phyloP scores from a whole-genome alignment of 2,797 vertebrate genomes.

The Myotis pilosus region DNA sequence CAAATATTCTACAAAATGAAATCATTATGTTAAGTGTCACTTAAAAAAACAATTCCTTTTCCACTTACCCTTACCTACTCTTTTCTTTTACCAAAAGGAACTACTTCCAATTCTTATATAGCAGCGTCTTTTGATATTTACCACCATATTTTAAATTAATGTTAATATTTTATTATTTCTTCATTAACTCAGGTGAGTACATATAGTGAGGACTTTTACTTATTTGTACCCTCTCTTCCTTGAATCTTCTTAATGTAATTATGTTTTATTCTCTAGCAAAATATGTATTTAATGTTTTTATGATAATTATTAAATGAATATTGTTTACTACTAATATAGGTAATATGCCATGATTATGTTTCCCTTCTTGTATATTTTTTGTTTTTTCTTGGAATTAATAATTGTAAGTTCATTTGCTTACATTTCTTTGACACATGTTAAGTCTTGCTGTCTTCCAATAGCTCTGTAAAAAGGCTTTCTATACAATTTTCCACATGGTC shows the following conservation, averaged over 20 bases:
- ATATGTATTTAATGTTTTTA: background rate
- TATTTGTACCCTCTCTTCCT: background rate
- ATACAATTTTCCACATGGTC: constrained; percentile 32
- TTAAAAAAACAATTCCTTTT: background rate
- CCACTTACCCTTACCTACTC: background rate
- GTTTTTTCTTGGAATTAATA: background rate
- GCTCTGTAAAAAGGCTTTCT: constrained; percentile 34
- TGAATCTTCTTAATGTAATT: background rate
- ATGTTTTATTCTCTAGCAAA: constrained; percentile 47
- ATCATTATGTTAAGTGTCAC: background rate
- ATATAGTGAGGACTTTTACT: background rate
- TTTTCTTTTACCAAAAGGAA: background rate
- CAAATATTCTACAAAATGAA: background rate
- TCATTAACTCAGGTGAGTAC: background rate
- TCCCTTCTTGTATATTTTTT: background rate
- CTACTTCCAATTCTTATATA: background rate
- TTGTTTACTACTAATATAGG: background rate
- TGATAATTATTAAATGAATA: background rate
- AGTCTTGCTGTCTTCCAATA: background rate
- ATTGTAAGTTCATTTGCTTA: constrained; percentile 36
- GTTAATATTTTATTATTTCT: constrained; percentile 17
- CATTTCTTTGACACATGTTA: background rate
- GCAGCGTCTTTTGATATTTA: background rate
- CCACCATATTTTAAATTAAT: background rate
- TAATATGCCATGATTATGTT: background rate